Base-by-base conservation (phyloP, 2,797 vertebrate genomes). In the Xerus rutilus region DNA sequence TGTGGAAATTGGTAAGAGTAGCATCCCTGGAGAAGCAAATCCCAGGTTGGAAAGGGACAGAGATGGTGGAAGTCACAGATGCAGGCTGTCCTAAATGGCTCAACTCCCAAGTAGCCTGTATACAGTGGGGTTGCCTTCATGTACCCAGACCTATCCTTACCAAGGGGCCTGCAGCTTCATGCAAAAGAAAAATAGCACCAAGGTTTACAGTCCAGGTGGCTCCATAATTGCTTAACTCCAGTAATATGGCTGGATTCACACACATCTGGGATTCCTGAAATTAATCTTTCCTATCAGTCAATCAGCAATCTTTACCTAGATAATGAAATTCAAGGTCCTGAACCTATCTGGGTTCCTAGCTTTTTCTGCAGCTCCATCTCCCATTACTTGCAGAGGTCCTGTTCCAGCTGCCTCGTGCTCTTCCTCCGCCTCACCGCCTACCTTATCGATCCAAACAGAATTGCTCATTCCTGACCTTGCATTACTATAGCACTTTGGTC, bases 341-440 rank as follows among this genome's bases (percentile, higher is more conserved):
- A 35, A 32, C 78, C 83, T 73, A 9, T 73, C 82, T 45, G 28
- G 3, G 0, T 32, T 23, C 35, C 35, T 49, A 28, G 21, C 54
- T 47, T 23, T 83, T 43, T 23, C 81, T 25, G 52, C 35, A 2
- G 0, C 35, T 39, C 70, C 8, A 0, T 18, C 43, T 45, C 64
- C 43, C 39, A 0, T 30, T n/a, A 45, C 77, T 20, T 69, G 14
- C 8, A 14, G 4, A 2, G 20, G 15, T 20, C 76, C 15, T 9
- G 30, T 20, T 28, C 35, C 28, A 4, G 0, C 45, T 12, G 30
- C 52, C 84, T 54, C 9, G 0, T 0, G 7, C 39, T 49, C 49
- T 45, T 73, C 78, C 39, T 64, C 6, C 47, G 18, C 59, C 45
- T 86, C 52, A 1, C 4, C 43, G 3, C 49, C 23, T 76, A 83